Base-by-base conservation (phyloP, 2,113 vertebrate species). In the Nibea albiflora region DNA sequence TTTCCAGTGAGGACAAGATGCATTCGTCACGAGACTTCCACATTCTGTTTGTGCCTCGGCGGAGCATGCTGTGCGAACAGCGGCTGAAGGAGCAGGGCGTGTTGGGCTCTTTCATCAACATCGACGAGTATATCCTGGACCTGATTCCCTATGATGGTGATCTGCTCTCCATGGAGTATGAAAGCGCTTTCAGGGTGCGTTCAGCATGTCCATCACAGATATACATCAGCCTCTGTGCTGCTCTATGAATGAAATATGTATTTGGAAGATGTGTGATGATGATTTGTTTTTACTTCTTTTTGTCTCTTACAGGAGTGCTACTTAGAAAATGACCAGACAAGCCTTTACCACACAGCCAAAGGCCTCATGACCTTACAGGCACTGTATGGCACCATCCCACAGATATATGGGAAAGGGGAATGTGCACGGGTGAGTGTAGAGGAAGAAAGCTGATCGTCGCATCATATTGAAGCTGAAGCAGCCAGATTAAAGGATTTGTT, bases 401-500 rank as follows among this genome's bases (percentile, higher is more conserved):
- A 99, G 94, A 99, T 99, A 74, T 99, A 96, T 71, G 98, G 98
- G 49, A 99, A 99, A 90, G 98, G 98, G 12, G 98, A 99, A 2
- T 98, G 97, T 76, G 97, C 98, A 28, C 92, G 98, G 96, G 98
- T 99, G 85, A 95, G 95, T 85, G 4, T 46, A 12, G 11, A 61
- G 35, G 8, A 35, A 35, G 35, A 35, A 8, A 35, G 4, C 35
- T 35, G 35, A 35, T 35, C 35, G 8, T 35, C 35, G 8, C 7
- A 8, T 35, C 35, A 35, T 35, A 8, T 35, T 35, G 54, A 60
- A 16, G 46, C 8, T 66, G 42, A 39, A 66, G 26, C 24, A 54
- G 15, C 9, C n/a, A 3, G 8, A 22, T 31, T 22, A 22, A n/a
- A 17, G 2, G 44, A 53, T 46, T 66, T 20, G 54, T 42, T 52